These are phyloP conservation scores for Ophion ellenae DNA, from an alignment of 2,888 invertebrate genomes.

Conservation along the genomic window DNA sequence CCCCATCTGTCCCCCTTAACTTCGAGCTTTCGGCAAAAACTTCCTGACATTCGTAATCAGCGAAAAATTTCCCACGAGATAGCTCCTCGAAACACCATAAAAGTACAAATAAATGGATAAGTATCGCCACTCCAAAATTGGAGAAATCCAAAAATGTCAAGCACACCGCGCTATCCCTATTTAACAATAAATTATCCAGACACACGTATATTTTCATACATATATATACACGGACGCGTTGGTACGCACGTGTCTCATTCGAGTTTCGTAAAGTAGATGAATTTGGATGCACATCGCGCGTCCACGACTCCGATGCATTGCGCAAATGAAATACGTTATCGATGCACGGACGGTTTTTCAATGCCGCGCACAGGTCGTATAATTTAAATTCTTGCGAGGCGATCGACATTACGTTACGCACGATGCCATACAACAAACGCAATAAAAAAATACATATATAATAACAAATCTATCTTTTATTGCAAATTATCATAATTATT, in stretches of 20 bases:
- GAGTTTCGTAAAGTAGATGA: background rate
- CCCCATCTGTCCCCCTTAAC: no score
- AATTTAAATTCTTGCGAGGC: background rate
- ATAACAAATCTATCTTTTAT: background rate
- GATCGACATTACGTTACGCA: slow-evolving; percentile 21
- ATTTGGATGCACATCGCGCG: slow-evolving; percentile 29
- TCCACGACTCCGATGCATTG: slow-evolving; percentile 17
- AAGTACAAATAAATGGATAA: no score
- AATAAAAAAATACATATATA: background rate
- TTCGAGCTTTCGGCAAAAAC: no score
- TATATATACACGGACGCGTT: no score
- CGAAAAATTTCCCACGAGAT: no score
- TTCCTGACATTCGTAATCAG: no score
- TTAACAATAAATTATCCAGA: no score
- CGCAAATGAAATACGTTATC: slow-evolving; percentile 44
- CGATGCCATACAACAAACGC: background rate
- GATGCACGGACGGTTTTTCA: slow-evolving; percentile 44
- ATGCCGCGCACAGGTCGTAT: slow-evolving; percentile 16
- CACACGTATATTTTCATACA: no score
- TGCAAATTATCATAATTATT: background rate
- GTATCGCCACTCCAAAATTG: no score
- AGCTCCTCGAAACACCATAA: no score
- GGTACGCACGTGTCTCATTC: background rate
- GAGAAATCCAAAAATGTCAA: no score
- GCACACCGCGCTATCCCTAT: no score